Evolutionary conservation across 2,888 invertebrate species (phyloP), one percentile per base, ranked within the genome.

Genomic region (Limnephilus rhombicus): DNA sequence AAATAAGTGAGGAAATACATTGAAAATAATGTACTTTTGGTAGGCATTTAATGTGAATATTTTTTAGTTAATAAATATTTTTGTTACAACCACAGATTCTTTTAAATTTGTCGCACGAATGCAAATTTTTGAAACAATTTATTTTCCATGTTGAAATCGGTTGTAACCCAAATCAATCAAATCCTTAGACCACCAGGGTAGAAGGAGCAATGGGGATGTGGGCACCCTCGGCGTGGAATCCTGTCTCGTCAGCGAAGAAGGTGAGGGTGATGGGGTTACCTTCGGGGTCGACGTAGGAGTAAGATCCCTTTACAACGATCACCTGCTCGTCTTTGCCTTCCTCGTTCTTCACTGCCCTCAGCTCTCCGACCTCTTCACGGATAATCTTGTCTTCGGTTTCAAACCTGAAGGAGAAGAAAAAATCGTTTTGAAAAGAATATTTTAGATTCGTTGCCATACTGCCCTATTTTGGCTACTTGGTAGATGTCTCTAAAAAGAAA

Each of bases 201-300:
- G 31, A 31, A n/a, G 68, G 68, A 9, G 92, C 85, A 13, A 80
- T 53, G 53, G 93, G 93, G 29, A 93, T 85, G 83, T 93, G 93
- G 80, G 91, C 92, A 31, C 93, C 93, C 81, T 93, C 92, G 37
- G 93, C 91, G 89, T 93, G 93, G 93, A 93, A 93, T 11, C 93
- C 93, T 81, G 92, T 93, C 81, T 93, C 93, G 86, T 93, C 93
- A 90, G 93, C 93, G 41, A 82, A 49, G 91, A 90, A 93, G 7
- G 85, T 92, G 53, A 93, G 68, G 83, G 87, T 91, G 88, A 92
- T 87, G 31, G 80, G 90, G 41, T 92, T 92, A 18, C 93, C 93
- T 15, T 92, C 90, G 37, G 87, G 85, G n/a, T 92, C 93, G 18
- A 85, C 83, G 90, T 93, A 93, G 31, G 92, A 91, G 89, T 88